phyloP scores from a whole-genome alignment of 2,113 vertebrate species.

The Perognathus longimembris region DNA sequence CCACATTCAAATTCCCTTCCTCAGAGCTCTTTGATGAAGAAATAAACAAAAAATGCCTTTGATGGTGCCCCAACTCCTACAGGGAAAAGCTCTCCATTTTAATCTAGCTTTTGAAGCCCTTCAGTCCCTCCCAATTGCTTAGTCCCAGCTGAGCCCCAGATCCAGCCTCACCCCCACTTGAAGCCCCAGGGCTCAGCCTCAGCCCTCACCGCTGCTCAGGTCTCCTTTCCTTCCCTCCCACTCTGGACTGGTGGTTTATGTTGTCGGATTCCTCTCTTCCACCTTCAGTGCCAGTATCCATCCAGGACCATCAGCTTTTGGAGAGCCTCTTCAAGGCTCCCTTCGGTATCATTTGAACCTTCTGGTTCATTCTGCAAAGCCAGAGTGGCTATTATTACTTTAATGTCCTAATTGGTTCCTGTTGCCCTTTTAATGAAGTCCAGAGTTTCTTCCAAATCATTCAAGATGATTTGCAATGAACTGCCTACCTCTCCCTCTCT shows the following conservation, averaged over 20 bases:
- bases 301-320: neutral
- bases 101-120: conserved; percentile 68
- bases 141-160: neutral
- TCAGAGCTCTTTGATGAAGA: conserved; percentile 80
- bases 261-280: neutral
- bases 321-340: neutral
- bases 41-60: conserved; percentile 77
- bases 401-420: neutral
- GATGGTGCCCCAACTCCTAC: conserved; percentile 74
- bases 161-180: too few species aligned
- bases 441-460: neutral
- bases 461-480: neutral
- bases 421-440: neutral
- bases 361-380: neutral
- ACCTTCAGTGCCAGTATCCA: neutral
- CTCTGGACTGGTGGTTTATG: neutral
- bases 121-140: conserved; percentile 17
- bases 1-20: conserved; percentile 60
- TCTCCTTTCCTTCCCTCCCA: neutral
- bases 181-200: neutral
- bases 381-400: neutral
- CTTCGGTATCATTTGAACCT: neutral
- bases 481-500: neutral
- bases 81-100: conserved; percentile 63
- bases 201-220: neutral